phyloP scores from a whole-genome alignment of 2,888 invertebrate genomes.

The Xestia sexstrigata region DNA sequence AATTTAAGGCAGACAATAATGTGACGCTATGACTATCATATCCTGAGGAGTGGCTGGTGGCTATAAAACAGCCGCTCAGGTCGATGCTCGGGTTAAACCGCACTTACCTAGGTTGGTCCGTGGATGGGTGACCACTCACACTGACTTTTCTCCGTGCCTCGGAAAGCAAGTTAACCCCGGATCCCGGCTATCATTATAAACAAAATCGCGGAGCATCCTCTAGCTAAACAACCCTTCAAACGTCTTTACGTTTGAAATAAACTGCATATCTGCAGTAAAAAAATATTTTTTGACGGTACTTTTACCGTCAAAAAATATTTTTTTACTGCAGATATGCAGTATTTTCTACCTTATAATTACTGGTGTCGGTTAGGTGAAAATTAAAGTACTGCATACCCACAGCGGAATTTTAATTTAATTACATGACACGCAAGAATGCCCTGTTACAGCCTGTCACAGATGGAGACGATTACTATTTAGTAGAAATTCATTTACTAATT shows the following conservation, averaged over 20 bases:
- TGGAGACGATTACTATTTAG: conserved; percentile 29
- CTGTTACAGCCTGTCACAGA: conserved; percentile 21
- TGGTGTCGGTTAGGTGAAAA: background rate
- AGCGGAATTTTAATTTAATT: conserved; percentile 49
- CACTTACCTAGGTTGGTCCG: background rate
- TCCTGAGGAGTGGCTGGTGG: background rate
- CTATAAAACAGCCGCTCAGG: background rate
- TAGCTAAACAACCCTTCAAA: background rate
- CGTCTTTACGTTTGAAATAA: no score
- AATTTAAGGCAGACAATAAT: background rate
- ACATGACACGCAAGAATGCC: conserved; percentile 11
- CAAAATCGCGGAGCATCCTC: conserved; percentile 1
- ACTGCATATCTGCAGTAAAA: no score
- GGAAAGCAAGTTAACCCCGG: background rate
- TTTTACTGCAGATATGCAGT: background rate
- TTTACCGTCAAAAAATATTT: background rate
- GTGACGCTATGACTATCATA: background rate
- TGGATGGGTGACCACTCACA: background rate
- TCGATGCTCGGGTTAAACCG: background rate
- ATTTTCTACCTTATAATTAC: background rate
- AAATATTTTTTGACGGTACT: no score
- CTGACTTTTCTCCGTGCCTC: background rate
- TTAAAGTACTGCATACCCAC: background rate
- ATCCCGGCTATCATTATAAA: background rate
- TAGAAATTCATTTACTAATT: conserved; percentile 31